Conservation (phyloP, 2,888 invertebrate genomes). For the Dolomedes plantarius region DNA sequence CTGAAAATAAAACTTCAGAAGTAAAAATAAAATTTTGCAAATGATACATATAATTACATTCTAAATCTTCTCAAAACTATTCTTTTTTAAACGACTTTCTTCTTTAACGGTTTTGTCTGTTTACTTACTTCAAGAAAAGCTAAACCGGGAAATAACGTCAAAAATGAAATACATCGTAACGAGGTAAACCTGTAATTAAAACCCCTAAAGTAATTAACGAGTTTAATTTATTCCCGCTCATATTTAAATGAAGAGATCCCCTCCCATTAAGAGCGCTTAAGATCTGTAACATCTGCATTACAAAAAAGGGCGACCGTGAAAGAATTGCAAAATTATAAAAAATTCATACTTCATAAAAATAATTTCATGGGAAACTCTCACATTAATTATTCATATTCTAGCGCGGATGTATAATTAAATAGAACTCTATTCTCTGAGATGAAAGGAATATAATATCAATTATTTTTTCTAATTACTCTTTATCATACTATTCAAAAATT, state of each 20-base stretch:
- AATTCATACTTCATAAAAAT: background rate
- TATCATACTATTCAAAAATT: no score
- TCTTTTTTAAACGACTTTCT: no score
- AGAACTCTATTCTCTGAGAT: background rate
- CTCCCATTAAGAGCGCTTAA: background rate
- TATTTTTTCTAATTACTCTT: background rate
- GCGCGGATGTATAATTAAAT: background rate
- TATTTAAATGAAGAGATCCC: background rate
- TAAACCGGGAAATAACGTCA: no score
- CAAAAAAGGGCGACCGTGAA: background rate
- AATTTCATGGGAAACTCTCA: background rate
- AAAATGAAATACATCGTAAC: no score
- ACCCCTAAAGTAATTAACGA: background rate
- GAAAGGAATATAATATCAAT: background rate
- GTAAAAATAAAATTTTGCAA: no score
- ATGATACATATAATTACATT: no score
- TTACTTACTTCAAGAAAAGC: no score
- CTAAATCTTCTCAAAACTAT: no score
- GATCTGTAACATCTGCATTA: background rate
- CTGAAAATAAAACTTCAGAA: no score
- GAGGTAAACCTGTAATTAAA: background rate
- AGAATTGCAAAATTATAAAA: background rate
- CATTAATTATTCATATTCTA: background rate
- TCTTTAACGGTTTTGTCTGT: no score
- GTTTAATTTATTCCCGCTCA: background rate